Evolutionary conservation across 2,888 invertebrate genomes (phyloP).

Genomic region (Caenorhabditis plicata): DNA sequence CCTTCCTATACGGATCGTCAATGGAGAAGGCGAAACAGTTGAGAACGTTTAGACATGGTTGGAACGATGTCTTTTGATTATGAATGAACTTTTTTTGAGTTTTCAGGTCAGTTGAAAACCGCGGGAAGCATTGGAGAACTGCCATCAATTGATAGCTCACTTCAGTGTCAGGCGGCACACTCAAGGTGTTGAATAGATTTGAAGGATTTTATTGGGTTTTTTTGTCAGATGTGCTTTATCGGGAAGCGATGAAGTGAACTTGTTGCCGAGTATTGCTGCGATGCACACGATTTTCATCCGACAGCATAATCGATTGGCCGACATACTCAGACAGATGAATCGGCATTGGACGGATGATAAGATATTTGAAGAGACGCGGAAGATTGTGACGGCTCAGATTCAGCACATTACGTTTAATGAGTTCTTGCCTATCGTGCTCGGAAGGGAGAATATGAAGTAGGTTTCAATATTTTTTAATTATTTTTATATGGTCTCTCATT

Average conservation of each 20-base stretch:
- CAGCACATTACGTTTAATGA: constrained; percentile 68
- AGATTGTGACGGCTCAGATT: constrained; percentile 71
- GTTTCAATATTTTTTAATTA: no score
- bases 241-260: constrained; percentile 59
- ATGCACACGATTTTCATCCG: constrained; percentile 62
- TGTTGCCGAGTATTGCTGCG: constrained; percentile 57
- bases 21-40: constrained; percentile 78
- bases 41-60: constrained; percentile 77
- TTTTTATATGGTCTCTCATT: no score
- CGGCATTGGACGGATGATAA: constrained; percentile 64
- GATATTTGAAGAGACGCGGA: constrained; percentile 66
- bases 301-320: constrained; percentile 64
- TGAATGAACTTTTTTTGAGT: not conserved
- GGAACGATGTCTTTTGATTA: not conserved
- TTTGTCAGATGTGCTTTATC: constrained; percentile 34
- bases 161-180: constrained; percentile 39
- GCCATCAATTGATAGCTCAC: constrained; percentile 36
- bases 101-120: constrained; percentile 47
- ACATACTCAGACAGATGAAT: constrained; percentile 52
- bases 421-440: constrained; percentile 63
- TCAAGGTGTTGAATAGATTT: constrained; percentile 9
- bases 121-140: constrained; percentile 49
- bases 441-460: constrained; percentile 54
- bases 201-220: no score
- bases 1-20: constrained; percentile 87